Base-by-base conservation (phyloP, 2,888 invertebrate genomes). In the Agapetus fuscipes region DNA sequence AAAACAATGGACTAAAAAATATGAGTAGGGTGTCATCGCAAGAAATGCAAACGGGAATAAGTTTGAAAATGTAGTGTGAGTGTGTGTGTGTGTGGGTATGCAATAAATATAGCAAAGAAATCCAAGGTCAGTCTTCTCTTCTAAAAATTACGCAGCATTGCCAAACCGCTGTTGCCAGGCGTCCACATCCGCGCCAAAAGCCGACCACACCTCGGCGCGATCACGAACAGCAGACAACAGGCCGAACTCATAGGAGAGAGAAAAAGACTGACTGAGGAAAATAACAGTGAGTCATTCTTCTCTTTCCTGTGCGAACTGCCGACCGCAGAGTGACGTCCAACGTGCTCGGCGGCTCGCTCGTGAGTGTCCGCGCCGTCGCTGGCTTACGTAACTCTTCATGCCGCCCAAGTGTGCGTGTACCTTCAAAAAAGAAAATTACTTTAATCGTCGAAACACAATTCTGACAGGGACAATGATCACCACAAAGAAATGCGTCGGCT, bases 171-270 rank as follows among this genome's bases (percentile, higher is more conserved):
- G n/a, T n/a, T n/a, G n/a, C n/a, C n/a, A n/a, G n/a, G n/a, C n/a
- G n/a, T n/a, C n/a, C n/a, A n/a, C n/a, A n/a, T n/a, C n/a, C n/a
- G n/a, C n/a, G n/a, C n/a, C n/a, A n/a, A n/a, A n/a, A n/a, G n/a
- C n/a, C n/a, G n/a, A n/a, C n/a, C n/a, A n/a, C 11, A 12, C 10
- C 11, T 9, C 16, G 25, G 13, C 9, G 33, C 12, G 20, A 13
- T 30, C 9, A 14, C 16, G n/a, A 13, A 24, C 37, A 15, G 68
- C 54, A 48, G 62, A 50, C 54, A 55, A 60, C 58, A 71, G 72
- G 71, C 64, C 63, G 57, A 63, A 64, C 68, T 66, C 69, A 79
- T 80, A 79, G 79, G 79, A 79, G 79, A 79, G 79, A 79, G 79
- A 79, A 80, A 80, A 80, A 80, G 79, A 80, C 79, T 80, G 79